Conservation (phyloP, 1,140 invertebrate species). For the Thrips palmi region DNA sequence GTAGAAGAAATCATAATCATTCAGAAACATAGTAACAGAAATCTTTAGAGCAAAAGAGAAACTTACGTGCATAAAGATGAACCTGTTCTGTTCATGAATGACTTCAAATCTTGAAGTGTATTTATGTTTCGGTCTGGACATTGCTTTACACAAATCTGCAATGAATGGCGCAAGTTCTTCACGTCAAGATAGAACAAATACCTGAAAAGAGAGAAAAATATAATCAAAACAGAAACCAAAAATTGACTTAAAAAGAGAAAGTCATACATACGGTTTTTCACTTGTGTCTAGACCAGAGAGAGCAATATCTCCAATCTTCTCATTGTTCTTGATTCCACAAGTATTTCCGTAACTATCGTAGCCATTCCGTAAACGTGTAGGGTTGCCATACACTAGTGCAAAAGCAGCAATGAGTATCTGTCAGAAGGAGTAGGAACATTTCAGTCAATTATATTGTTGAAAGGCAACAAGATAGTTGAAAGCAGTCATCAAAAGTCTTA, state of each 20-base stretch:
- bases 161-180: constrained; percentile 46
- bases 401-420: constrained; percentile 73
- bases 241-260: constrained; percentile 1
- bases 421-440: constrained; percentile 19
- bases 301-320: constrained; percentile 48
- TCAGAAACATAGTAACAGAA: constrained; percentile 42
- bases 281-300: constrained; percentile 63
- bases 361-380: constrained; percentile 70
- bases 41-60: too few relatives aligned
- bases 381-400: constrained; percentile 77
- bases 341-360: constrained; percentile 94
- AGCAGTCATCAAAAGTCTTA: too few relatives aligned
- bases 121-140: constrained; percentile 55
- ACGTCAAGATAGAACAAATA: constrained; percentile 74
- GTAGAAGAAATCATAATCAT: not conserved
- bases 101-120: constrained; percentile 42
- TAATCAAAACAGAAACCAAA: constrained; percentile 6
- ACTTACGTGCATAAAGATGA: constrained; percentile 44
- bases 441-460: constrained; percentile 2
- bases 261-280: constrained; percentile 41
- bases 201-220: constrained; percentile 23
- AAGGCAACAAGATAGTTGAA: constrained; percentile 13
- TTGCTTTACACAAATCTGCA: constrained; percentile 77
- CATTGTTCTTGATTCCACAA: constrained; percentile 66
- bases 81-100: constrained; percentile 53